Base-by-base conservation (phyloP, 2,797 vertebrate genomes). In the Mus caroli region DNA sequence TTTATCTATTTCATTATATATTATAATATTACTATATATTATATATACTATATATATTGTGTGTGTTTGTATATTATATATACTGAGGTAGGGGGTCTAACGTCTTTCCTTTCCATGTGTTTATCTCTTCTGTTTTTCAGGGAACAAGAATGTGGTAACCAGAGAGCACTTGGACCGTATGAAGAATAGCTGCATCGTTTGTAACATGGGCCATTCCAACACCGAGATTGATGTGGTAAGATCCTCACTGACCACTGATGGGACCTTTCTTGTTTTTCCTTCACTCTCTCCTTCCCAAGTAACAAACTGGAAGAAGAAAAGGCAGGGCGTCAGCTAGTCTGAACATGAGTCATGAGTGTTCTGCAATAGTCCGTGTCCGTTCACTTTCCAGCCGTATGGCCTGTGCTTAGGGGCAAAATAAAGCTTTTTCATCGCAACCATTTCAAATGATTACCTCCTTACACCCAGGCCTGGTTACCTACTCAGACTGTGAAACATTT, bases 151-250 rank as follows among this genome's bases (percentile, higher is more conserved):
- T 19, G 99, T 99, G 96, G 99, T 99, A 98, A 99, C 99, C 96
- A 98, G 99, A 98, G 99, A 99, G 46, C 99, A 99, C 88, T 98
- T 99, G 83, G 99, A 99, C 96, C 98, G 99, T 67, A 99, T 99
- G 99, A 99, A 99, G 99, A 99, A 99, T 92, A 99, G 99, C 97
- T 99, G 99, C 98, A 99, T 99, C 0, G 99, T 99, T 82, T 99
- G 99, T 98, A 99, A 99, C 98, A 99, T 99, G 99, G 99, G 99
- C 1, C 99, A 99, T 99, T 99, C 99, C 98, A 99, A 99, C 99
- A 99, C 99, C 0, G 99, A 99, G 98, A 99, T 99, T 10, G 99
- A 99, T 2, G 99, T 99, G 99, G 99, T 99, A 98, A 99, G 99
- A 46, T 28, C 78, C 58, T 73, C n/a, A 64, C 34, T 58, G 26